Base-by-base conservation (phyloP, 2,797 vertebrate species). In the Channallabes apus region DNA sequence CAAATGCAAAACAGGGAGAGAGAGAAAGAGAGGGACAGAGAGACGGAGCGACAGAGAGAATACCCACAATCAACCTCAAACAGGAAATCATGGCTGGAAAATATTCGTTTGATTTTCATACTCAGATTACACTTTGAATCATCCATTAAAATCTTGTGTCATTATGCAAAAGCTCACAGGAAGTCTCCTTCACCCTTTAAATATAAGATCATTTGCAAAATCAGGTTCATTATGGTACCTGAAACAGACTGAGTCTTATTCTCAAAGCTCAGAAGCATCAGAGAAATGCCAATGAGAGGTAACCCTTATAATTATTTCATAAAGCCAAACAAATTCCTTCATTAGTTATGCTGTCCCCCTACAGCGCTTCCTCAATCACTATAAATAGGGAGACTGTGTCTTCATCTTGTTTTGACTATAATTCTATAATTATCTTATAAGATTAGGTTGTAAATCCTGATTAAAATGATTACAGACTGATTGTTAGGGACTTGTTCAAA, bases 391-490 rank as follows among this genome's bases (percentile, higher is more conserved):
- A 58, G 67, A 35, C 76, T 59, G 68, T 56, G 81, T 84, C 76
- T 67, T 83, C 58, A 78, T 86, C 41, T 56, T 58, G 24, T 62
- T 51, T 58, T 7, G 22, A 79, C 14, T 54, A 83, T 18, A 72
- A 58, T 27, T 32, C 54, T 72, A 62, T 78, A 86, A 86, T 83
- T 78, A 82, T 17, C 29, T 27, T 58, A 71, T 58, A 29, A 67
- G 46, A 35, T 59, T 35, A 67, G 24, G 54, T 79, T 67, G 69
- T 81, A 62, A 64, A 17, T 78, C n/a, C 46, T 83, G 75, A 79
- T 86, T 80, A 84, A 69, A 84, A 80, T 86, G n/a, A 83, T 80
- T 82, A 83, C n/a, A 22, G 69, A 71, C 38, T 83, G 75, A 51
- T 79, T 79, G 77, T n/a, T 41, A 24, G 14, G 59, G 22, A 41